Percentiles rank a stretch among this genome's conserved stretches.
These are phyloP conservation scores for Drosophila miranda DNA, from an alignment of 1,140 invertebrate genomes.

Conservation along the genomic window DNA sequence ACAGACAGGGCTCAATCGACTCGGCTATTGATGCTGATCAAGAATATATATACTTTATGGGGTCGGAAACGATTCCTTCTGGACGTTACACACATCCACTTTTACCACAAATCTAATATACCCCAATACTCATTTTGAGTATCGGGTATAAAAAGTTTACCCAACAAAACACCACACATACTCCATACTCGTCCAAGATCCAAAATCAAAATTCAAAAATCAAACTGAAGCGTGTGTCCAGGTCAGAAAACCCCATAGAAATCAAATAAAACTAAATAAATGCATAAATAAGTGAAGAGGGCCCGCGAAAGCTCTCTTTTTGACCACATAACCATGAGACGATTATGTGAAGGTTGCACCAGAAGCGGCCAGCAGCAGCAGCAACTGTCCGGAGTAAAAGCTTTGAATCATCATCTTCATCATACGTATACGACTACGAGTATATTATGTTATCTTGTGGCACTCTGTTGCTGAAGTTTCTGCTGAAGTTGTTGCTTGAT, in stretches of 20 bases:
- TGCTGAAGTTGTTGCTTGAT: too few relatives aligned
- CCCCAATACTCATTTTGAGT: too few relatives aligned
- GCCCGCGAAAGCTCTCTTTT: slow-evolving; percentile 28
- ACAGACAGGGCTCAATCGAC: too few relatives aligned
- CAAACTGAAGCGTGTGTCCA: slow-evolving; percentile 63
- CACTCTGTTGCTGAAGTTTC: background rate
- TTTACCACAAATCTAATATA: too few relatives aligned
- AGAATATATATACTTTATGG: too few relatives aligned
- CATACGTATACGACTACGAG: slow-evolving; percentile 2
- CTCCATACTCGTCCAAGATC: slow-evolving; percentile 10
- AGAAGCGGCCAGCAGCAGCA: slow-evolving; percentile 29
- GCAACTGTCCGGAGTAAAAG: slow-evolving; percentile 4
- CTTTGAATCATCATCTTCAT: slow-evolving; percentile 40
- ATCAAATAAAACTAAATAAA: slow-evolving; percentile 48
- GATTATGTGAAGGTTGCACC: slow-evolving; percentile 48
- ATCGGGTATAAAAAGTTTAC: too few relatives aligned
- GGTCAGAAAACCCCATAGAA: slow-evolving; percentile 45
- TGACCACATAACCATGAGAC: slow-evolving; percentile 45
- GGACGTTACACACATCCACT: too few relatives aligned
- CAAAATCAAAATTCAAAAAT: slow-evolving; percentile 45
- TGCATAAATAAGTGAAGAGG: slow-evolving; percentile 44
- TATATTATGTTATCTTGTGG: slow-evolving; percentile 3
- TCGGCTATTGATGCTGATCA: too few relatives aligned
- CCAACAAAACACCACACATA: slow-evolving; percentile 11
- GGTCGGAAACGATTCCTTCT: too few relatives aligned